phyloP scores from a whole-genome alignment of 2,797 vertebrate genomes.

The Alexandromys oeconomus region DNA sequence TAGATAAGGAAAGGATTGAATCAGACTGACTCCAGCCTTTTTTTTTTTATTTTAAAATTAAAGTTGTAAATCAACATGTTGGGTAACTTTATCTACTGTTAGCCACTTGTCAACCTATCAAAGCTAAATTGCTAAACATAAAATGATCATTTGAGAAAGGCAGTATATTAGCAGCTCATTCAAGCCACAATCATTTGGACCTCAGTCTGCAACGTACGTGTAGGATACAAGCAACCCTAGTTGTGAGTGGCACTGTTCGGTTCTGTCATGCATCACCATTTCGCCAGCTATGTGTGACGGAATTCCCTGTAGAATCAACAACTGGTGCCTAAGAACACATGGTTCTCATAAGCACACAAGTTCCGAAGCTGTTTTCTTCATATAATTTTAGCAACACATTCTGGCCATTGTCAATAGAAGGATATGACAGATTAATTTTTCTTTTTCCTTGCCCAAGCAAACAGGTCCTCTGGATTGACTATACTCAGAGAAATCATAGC shows the following conservation, averaged over 20 bases:
- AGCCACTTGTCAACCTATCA: not conserved
- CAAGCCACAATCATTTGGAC: constrained; percentile 16
- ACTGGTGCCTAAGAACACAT: constrained; percentile 56
- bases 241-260: constrained; percentile 1
- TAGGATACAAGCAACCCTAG: constrained; percentile 34
- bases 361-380: constrained; percentile 57
- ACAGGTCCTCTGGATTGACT: constrained; percentile 58
- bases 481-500: constrained; percentile 73
- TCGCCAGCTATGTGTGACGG: constrained; percentile 18
- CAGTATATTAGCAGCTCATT: not conserved
- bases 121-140: constrained; percentile 43
- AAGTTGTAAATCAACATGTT: not conserved
- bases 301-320: constrained; percentile 45
- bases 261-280: constrained; percentile 17
- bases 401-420: constrained; percentile 71
- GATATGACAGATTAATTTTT: constrained; percentile 72
- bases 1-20: constrained; percentile 47
- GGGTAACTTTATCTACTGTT: constrained; percentile 40
- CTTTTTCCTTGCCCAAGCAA: constrained; percentile 68
- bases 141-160: constrained; percentile 44
- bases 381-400: constrained; percentile 76
- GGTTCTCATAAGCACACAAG: constrained; percentile 64
- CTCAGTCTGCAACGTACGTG: not conserved
- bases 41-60: constrained; percentile 48
- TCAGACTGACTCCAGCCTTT: not conserved